Percentiles rank a stretch among this genome's conserved stretches.
These are phyloP conservation scores for Peromyscus nudipes DNA, from an alignment of 2,797 vertebrate species.

Conservation along the genomic window DNA sequence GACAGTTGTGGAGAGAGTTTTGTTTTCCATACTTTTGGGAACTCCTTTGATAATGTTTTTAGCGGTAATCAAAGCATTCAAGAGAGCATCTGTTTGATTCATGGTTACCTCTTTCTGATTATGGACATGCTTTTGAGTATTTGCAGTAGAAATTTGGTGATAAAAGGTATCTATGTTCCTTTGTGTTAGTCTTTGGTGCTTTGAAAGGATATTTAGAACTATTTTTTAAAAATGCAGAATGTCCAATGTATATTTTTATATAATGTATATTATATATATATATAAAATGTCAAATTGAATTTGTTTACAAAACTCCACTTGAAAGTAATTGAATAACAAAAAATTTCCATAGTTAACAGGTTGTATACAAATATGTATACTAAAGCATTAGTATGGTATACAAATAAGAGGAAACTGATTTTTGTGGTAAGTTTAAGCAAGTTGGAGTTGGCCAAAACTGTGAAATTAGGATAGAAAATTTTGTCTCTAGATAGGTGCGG, in stretches of 20 bases:
- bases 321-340: constrained; percentile 43
- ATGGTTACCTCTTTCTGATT: constrained; percentile 3
- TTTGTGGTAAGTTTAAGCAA: constrained; percentile 66
- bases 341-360: neutral
- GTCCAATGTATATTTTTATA: neutral
- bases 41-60: constrained; percentile 1
- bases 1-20: neutral
- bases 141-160: constrained; percentile 44
- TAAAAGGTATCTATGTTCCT: neutral
- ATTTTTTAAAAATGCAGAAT: constrained; percentile 36
- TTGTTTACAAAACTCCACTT: constrained; percentile 37
- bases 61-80: neutral
- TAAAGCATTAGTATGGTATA: neutral
- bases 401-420: constrained; percentile 51
- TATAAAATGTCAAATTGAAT: neutral
- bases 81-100: neutral
- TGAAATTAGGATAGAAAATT: constrained; percentile 61
- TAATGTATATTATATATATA: neutral
- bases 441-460: constrained; percentile 29
- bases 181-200: constrained; percentile 25
- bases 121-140: constrained; percentile 37
- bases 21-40: neutral
- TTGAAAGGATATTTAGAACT: constrained; percentile 23
- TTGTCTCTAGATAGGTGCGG: neutral
- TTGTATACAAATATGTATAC: neutral